phyloP scores from a whole-genome alignment of 2,888 invertebrate genomes.

The Hipparchia semele region DNA sequence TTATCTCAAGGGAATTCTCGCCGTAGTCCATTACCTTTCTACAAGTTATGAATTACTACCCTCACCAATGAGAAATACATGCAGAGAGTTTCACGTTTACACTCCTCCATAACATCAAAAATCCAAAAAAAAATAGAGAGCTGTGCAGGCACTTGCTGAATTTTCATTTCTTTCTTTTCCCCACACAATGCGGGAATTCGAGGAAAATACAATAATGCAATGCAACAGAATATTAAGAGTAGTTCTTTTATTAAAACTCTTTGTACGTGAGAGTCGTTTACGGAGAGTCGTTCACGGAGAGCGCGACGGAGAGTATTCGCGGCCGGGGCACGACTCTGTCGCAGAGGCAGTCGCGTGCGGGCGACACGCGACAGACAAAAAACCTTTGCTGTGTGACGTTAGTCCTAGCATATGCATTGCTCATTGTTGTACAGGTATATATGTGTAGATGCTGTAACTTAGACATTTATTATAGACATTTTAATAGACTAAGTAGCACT shows the following conservation, averaged over 20 bases:
- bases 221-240: conserved; percentile 8
- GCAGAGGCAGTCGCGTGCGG: background rate
- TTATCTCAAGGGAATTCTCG: too few species aligned
- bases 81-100: background rate
- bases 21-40: too few species aligned
- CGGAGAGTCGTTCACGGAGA: background rate
- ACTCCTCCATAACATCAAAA: background rate
- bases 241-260: conserved; percentile 14
- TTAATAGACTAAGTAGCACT: too few species aligned
- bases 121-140: background rate
- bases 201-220: conserved; percentile 8
- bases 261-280: background rate
- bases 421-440: too few species aligned
- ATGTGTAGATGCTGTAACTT: too few species aligned
- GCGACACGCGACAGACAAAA: background rate
- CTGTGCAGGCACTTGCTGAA: background rate
- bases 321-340: background rate
- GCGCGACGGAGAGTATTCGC: background rate
- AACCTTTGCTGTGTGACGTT: background rate
- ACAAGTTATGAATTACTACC: too few species aligned
- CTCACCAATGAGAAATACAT: too few species aligned
- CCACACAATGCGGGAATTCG: background rate
- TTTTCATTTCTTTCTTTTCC: background rate
- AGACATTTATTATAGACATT: too few species aligned
- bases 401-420: too few species aligned